Evolutionary conservation across 2,888 invertebrate genomes (phyloP).

Genomic region (Parthenolecanium corni): DNA sequence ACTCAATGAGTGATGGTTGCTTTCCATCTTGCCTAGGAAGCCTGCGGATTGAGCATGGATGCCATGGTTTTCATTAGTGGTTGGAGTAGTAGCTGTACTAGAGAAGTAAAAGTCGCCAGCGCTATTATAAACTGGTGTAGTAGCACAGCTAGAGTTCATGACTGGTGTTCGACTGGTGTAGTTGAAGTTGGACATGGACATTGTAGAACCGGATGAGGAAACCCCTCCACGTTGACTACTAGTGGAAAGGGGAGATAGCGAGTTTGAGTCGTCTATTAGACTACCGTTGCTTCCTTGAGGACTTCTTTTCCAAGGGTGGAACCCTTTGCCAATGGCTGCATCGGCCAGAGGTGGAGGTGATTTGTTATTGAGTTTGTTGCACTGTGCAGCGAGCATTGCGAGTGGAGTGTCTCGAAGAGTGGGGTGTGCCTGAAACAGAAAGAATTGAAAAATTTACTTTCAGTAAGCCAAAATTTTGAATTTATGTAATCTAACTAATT

Average conservation of each 20-base stretch:
- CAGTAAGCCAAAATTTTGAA: no score
- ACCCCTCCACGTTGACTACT: slow-evolving; percentile 4
- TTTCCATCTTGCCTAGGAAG: slow-evolving; percentile 48
- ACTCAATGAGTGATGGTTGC: slow-evolving; percentile 53
- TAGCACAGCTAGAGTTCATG: slow-evolving; percentile 50
- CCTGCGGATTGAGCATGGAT: slow-evolving; percentile 41
- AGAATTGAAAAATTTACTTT: no score
- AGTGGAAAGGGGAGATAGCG: slow-evolving; percentile 13
- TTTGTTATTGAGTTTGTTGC: slow-evolving; percentile 90
- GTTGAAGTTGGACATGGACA: slow-evolving; percentile 22
- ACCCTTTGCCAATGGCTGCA: slow-evolving; percentile 91
- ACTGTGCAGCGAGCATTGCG: slow-evolving; percentile 95
- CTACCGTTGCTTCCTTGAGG: slow-evolving; percentile 48
- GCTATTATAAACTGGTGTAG: slow-evolving; percentile 31
- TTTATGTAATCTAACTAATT: no score
- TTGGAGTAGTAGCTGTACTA: slow-evolving; percentile 45
- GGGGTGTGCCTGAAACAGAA: slow-evolving; percentile 79
- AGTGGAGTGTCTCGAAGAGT: slow-evolving; percentile 85
- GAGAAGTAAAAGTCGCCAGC: slow-evolving; percentile 81
- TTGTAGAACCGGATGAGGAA: slow-evolving; percentile 7
- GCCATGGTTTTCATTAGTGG: slow-evolving; percentile 37
- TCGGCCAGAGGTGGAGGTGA: slow-evolving; percentile 91
- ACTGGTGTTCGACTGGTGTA: slow-evolving; percentile 30
- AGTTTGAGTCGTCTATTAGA: slow-evolving; percentile 31
- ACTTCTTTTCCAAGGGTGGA: slow-evolving; percentile 93